Conservation (phyloP, 2,888 invertebrate genomes). For the Entomobrya multifasciata region DNA sequence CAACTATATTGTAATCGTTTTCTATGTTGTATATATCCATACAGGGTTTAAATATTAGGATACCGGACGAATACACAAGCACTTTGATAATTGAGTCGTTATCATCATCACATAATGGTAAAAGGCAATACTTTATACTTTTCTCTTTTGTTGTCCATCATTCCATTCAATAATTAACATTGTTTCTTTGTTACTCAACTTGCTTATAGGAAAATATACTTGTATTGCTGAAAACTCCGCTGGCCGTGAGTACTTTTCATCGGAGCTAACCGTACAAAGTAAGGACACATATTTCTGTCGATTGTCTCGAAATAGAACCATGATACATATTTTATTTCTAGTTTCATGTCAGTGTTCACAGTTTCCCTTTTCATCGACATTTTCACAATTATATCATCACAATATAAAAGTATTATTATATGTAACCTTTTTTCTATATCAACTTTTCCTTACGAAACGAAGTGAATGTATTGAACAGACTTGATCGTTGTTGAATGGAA, state of each 20-base stretch:
- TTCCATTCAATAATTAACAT: not conserved
- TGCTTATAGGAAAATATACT: slow-evolving; percentile 88
- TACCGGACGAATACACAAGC: slow-evolving; percentile 90
- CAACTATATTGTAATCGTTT: not conserved
- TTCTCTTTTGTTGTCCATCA: not conserved
- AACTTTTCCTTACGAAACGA: not conserved
- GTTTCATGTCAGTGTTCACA: not conserved
- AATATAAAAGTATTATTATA: not conserved
- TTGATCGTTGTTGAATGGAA: slow-evolving; percentile 39
- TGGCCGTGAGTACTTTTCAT: slow-evolving; percentile 88
- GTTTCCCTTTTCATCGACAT: not conserved
- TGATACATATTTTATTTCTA: too few species aligned
- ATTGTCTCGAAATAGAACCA: too few species aligned
- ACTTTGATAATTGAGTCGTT: slow-evolving; percentile 93
- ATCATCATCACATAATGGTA: slow-evolving; percentile 92
- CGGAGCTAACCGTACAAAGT: slow-evolving; percentile 92
- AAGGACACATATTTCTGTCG: too few species aligned
- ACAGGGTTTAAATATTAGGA: slow-evolving; percentile 79
- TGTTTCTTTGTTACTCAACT: too few species aligned
- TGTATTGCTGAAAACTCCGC: slow-evolving; percentile 94
- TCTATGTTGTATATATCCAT: not conserved
- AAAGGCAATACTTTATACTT: slow-evolving; percentile 80
- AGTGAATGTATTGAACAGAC: slow-evolving; percentile 10
- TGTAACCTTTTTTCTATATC: not conserved
- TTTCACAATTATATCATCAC: not conserved